Evolutionary conservation across 2,797 vertebrate species (phyloP), one percentile per base, ranked within the genome.

Genomic region (Enteromius argenteus): DNA sequence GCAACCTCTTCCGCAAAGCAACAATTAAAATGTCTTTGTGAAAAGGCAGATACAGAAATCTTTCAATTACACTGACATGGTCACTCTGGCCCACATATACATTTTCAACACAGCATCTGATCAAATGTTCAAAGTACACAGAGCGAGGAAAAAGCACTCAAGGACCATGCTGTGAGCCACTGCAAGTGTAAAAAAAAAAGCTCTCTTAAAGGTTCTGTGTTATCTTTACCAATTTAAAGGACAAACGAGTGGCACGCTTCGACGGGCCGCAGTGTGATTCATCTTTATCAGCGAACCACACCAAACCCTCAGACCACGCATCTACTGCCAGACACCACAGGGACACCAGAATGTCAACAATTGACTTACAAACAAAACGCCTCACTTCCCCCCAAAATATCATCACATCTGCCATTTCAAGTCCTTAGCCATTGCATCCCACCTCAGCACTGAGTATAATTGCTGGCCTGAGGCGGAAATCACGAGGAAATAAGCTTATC

Each of bases 291-390:
- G 84, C 62, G 27, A 56, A 49, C 72, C 58, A 35, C 75, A 76
- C 79, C 69, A 80, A 80, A 80, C 81, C 71, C 73, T 81, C 75
- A 85, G 15, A 80, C 60, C 69, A 51, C 66, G 42, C 75, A 71
- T 68, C 82, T 73, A 51, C 75, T 23, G 81, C 19, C 66, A 51
- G 62, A 39, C 75, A 79, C 66, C n/a, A 27, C 67, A 66, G 82
- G 84, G 79, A 89, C 71, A 27, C 46, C 21, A 42, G 83, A 86
- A 87, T 81, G 86, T 89, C 85, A 86, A 85, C 80, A 84, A 79
- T 21, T 74, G 80, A 51, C 79, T 84, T 64, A 83, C 84, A 83
- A 86, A 86, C 80, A 71, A 80, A 86, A 87, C 7, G 37, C 76
- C 83, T 79, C 60, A 69, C 62, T 79, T 84, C 69, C 30, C 37